Base-by-base conservation (phyloP, 2,888 invertebrate genomes). In the Drosophila basisetae region DNA sequence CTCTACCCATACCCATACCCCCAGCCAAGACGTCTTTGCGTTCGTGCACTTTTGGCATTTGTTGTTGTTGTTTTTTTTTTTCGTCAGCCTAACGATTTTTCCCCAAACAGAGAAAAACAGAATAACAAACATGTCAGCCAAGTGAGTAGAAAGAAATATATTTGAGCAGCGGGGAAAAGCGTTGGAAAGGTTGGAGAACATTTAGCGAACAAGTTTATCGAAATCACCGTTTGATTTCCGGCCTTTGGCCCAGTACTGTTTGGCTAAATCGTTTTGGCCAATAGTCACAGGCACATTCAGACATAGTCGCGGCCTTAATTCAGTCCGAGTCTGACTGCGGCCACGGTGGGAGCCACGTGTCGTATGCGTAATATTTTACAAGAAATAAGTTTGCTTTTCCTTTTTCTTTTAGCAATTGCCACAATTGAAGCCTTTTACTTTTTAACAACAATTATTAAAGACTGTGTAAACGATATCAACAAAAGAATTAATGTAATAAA, bases 11-110 rank as follows among this genome's bases (percentile, higher is more conserved):
- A 33, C 33, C 33, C 11, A 33, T 33, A 31, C 49, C 18, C 35
- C 33, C 37, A 54, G 39, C 49, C 53, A 41, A 28, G 52, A 54
- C 39, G 41, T 52, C 55, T 55, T 61, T 50, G 31, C 54, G 63
- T 83, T 86, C 90, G 89, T 89, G 89, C 90, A 85, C 78, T 88
- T 81, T 89, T 78, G 71, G 85, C 80, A 76, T 83, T 86, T 81
- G 70, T 78, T 84, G 73, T 71, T 66, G 73, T 71, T 66, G 68
- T 61, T 67, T 61, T 67, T 71, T 9, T 31, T 64, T 64, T 70
- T 50, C 68, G 71, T 65, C 56, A 68, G 72, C 74, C 75, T 89
- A 91, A 91, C 91, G 91, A 91, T 90, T 90, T 91, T 91, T 91
- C 88, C 78, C 67, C 76, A 83, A 72, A 71, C 61, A 69, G 47